Evolutionary conservation across 2,113 vertebrate genomes (phyloP).

Genomic region (Pygoscelis adeliae): DNA sequence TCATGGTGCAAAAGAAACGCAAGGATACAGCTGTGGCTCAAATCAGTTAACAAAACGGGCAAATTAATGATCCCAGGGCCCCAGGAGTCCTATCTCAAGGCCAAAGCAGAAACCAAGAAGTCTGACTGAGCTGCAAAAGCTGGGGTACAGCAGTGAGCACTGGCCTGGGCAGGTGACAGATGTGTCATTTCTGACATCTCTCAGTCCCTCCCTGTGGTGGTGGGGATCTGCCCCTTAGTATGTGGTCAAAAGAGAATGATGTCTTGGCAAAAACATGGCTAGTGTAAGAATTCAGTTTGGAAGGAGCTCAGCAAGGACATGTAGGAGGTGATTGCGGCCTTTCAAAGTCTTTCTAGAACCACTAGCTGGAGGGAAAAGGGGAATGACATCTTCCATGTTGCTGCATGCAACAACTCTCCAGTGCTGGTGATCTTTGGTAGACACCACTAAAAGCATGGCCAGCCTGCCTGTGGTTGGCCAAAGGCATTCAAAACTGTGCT

Average conservation of each 20-base stretch:
- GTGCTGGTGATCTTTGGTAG: neutral
- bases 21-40: neutral
- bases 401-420: neutral
- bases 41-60: neutral
- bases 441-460: neutral
- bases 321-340: neutral
- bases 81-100: neutral
- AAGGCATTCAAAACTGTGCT: neutral
- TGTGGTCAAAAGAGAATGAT: neutral
- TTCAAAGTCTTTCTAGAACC: neutral
- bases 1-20: neutral
- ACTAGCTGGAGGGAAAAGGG: neutral
- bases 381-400: neutral
- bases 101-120: neutral
- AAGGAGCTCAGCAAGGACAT: neutral
- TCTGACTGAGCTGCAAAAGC: neutral
- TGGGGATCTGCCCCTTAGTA: neutral
- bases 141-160: neutral
- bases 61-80: neutral
- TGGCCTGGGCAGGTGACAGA: neutral
- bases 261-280: neutral
- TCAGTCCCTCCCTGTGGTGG: neutral
- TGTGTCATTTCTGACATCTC: accelerated
- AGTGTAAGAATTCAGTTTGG: neutral
- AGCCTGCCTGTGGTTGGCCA: neutral